A percentile compares a stretch with the other conserved stretches of the same genome.
phyloP scores from a whole-genome alignment of 2,797 vertebrate species.

The Hippoglossus hippoglossus region DNA sequence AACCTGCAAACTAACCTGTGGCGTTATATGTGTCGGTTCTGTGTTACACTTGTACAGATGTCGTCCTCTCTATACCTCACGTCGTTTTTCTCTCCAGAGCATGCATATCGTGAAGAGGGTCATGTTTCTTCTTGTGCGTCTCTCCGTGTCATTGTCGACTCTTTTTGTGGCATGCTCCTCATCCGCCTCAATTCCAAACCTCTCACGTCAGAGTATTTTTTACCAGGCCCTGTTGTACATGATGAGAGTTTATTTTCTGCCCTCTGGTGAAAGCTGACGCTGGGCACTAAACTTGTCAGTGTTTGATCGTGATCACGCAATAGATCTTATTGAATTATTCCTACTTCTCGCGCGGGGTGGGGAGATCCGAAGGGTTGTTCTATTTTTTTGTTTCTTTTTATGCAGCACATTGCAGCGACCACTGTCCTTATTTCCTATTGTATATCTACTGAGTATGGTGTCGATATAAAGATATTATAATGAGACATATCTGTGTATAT shows the following conservation, averaged over 20 bases:
- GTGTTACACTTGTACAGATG: slow-evolving; percentile 72
- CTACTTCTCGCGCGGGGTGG: slow-evolving; percentile 52
- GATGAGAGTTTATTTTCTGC: slow-evolving; percentile 68
- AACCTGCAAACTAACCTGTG: slow-evolving; percentile 35
- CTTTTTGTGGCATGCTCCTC: slow-evolving; percentile 66
- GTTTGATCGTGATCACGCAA: slow-evolving; percentile 49
- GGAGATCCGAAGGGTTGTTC: slow-evolving; percentile 64
- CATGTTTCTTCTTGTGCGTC: slow-evolving; percentile 37
- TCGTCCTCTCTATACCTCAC: slow-evolving; percentile 72
- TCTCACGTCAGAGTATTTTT: slow-evolving; percentile 45
- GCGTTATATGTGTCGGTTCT: slow-evolving; percentile 70
- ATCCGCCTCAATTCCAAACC: slow-evolving; percentile 16
- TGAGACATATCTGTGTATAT: slow-evolving; percentile 80
- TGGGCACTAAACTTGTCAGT: slow-evolving; percentile 68
- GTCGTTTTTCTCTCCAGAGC: slow-evolving; percentile 67
- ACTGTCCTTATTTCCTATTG: slow-evolving; percentile 83
- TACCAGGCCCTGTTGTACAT: slow-evolving; percentile 51
- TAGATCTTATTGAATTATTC: slow-evolving; percentile 56
- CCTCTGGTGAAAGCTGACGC: slow-evolving; percentile 52
- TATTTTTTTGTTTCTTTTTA: slow-evolving; percentile 85
- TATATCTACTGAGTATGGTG: slow-evolving; percentile 76
- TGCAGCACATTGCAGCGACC: slow-evolving; percentile 85
- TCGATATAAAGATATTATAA: slow-evolving; percentile 76
- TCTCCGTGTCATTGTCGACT: slow-evolving; percentile 35
- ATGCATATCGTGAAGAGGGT: slow-evolving; percentile 68